Base-by-base conservation (phyloP, 2,888 invertebrate genomes). In the Teleiodes luculella region DNA sequence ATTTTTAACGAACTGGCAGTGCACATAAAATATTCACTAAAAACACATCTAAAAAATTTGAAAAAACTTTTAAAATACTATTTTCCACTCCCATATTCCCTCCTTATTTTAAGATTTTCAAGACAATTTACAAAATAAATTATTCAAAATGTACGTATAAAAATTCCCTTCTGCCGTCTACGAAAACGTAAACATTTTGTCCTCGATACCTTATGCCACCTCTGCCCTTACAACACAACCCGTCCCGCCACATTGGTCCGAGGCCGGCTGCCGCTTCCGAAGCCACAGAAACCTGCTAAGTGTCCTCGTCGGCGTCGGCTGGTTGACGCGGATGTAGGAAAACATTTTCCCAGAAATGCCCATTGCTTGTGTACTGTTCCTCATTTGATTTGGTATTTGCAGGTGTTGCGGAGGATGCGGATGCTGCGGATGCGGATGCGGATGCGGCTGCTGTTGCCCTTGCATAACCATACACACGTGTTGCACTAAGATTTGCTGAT, bases 351-450 rank as follows among this genome's bases (percentile, higher is more conserved):
- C n/a, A n/a, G n/a, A n/a, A n/a, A n/a, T n/a, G n/a, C n/a, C n/a
- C n/a, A n/a, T n/a, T n/a, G 11, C 33, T 10, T 8, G 33, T 8
- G 33, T 33, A n/a, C n/a, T 33, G 10, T 8, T 33, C 10, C 8
- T 33, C 10, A 33, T 11, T 11, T 33, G 3, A 33, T 8, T 5
- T 33, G 2, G 11, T 33, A 10, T 33, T 33, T 33, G 3, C 33
- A 48, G 57, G 31, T 57, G 59, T 51, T 63, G 70, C 50, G 60
- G 60, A 8, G 57, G 59, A 47, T 51, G 60, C 10, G 56, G 56
- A 46, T 35, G 51, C 35, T 54, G 53, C 20, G 14, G 39, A 5
- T 14, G 39, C 14, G 39, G 39, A 5, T 39, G 39, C 18, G 14
- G 39, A n/a, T 33, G 33, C n/a, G 24, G 45, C 6, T 45, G 45